Conservation (phyloP, 1,140 invertebrate genomes). For the Branchinecta lynchi region DNA sequence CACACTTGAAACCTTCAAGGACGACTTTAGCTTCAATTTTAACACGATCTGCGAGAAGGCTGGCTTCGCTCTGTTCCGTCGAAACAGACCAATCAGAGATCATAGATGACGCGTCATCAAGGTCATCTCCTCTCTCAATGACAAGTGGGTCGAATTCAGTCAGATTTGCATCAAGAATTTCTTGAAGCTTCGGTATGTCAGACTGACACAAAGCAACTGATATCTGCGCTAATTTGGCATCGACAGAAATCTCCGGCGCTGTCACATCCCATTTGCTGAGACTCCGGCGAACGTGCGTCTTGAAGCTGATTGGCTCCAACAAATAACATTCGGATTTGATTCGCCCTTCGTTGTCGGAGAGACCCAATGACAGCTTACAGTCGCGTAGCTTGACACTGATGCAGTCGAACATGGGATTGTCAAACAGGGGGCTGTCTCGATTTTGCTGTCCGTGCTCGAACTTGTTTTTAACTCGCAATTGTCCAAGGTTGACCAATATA, state of each 20-base stretch:
- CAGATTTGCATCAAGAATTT: background rate
- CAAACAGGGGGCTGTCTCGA: too few species aligned
- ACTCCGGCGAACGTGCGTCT: background rate
- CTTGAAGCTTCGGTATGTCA: background rate
- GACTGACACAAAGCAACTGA: background rate
- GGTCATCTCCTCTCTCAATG: background rate
- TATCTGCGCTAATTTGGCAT: background rate
- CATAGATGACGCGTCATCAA: background rate
- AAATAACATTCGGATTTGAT: background rate
- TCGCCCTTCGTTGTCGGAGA: background rate
- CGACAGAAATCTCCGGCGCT: background rate
- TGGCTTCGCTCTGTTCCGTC: background rate
- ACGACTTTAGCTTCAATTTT: background rate
- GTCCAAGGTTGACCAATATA: too few species aligned
- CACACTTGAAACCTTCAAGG: background rate
- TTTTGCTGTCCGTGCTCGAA: too few species aligned
- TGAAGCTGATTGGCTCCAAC: background rate
- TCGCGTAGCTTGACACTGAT: background rate
- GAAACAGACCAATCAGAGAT: background rate
- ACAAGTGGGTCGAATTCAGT: background rate
- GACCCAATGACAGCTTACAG: background rate
- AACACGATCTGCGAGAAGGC: background rate
- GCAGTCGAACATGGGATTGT: background rate
- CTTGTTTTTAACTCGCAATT: too few species aligned
- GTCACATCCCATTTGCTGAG: background rate